Conservation (phyloP, 2,113 vertebrate species). For the Sylvietta virens region DNA sequence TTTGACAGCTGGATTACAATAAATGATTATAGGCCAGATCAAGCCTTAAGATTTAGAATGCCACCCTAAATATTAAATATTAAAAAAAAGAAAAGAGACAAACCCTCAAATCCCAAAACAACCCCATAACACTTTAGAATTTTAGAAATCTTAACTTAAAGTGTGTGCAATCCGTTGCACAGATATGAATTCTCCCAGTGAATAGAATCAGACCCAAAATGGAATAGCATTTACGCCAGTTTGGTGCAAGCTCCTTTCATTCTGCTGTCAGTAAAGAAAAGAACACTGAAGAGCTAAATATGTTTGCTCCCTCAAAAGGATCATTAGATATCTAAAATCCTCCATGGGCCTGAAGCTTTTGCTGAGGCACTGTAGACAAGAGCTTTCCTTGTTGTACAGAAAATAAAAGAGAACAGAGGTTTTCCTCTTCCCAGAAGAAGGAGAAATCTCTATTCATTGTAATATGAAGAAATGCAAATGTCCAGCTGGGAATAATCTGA, state of each 20-base stretch:
- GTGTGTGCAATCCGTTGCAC: not conserved
- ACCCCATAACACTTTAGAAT: not conserved
- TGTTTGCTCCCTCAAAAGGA: not conserved
- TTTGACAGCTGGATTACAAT: not conserved
- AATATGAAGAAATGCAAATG: not conserved
- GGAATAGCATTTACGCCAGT: not conserved
- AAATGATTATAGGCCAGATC: not conserved
- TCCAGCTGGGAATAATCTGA: not conserved
- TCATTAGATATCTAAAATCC: not conserved
- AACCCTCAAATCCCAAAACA: not conserved
- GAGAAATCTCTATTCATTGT: not conserved
- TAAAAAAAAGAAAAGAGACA: accelerated
- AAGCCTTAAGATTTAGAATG: not conserved
- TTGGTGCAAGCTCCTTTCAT: not conserved
- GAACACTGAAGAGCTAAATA: not conserved
- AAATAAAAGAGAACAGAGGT: not conserved
- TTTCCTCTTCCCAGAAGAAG: not conserved
- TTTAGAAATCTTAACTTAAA: not conserved
- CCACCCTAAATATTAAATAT: not conserved
- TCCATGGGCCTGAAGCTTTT: not conserved
- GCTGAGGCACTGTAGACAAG: not conserved
- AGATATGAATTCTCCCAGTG: not conserved
- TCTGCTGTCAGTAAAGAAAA: not conserved
- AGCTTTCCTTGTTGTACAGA: not conserved
- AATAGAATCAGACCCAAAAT: not conserved